Base-by-base conservation (phyloP, 2,113 vertebrate genomes). In the Mormyrus iriodes region DNA sequence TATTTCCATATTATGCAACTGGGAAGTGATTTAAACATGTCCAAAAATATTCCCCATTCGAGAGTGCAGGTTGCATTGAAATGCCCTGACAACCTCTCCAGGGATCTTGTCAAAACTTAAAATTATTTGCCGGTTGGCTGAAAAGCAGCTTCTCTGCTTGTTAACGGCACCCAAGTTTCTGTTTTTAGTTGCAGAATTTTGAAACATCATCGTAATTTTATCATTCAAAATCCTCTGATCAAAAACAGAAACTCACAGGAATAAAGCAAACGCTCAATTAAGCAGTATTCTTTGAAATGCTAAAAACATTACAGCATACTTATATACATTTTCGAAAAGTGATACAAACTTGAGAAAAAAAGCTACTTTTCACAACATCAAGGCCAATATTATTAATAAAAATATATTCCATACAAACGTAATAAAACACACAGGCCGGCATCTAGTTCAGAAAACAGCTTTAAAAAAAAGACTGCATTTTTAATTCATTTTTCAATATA, bases 81-180 rank as follows among this genome's bases (percentile, higher is more conserved):
- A 79, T 79, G 73, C 73, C 73, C 73, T 79, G 73, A 79, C 73
- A 79, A 79, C 35, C 73, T 79, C 73, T 79, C 73, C 39, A 79
- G 73, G 73, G 73, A 79, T 42, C 73, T 79, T 79, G 73, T 79
- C 73, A 79, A 79, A 79, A 79, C 73, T 35, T 79, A 79, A 79
- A 79, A 79, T 79, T 79, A 79, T 79, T 79, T 17, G 4, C 6
- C 35, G 15, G 35, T 79, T 79, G 73, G 73, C 73, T 79, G 73
- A 79, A 79, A 42, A 79, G 35, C 73, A 79, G 35, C 73, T 42
- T 6, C 15, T 79, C 35, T 79, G 73, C 73, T 79, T 79, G 73
- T 79, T 79, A 79, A 42, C 35, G 4, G 35, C 31, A 79, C 73
- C 73, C 73, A 79, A 42, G 73, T 79, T 79, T 35, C 73, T 0